Percentiles rank a stretch among this genome's conserved stretches.
Evolutionary conservation across 2,113 vertebrate species (phyloP).

Genomic region (Forbesichthys agassizii): DNA sequence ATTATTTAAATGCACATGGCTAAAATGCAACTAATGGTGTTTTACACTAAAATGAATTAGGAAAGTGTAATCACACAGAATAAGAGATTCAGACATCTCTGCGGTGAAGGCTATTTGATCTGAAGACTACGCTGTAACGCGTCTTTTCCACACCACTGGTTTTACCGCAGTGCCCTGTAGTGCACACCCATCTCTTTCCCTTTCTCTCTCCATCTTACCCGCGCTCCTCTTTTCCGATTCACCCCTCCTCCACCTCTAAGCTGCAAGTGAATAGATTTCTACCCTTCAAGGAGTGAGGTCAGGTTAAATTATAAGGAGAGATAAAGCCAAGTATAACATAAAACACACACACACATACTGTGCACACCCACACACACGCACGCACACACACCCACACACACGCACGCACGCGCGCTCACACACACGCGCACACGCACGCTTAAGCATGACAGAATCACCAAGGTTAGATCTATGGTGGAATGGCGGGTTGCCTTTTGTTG

Average conservation of each 20-base stretch:
- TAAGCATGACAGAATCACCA: background rate
- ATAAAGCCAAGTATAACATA: conserved; percentile 25
- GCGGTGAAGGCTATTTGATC: conserved; percentile 55
- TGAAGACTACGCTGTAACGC: conserved; percentile 54
- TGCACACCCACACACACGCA: too few species aligned
- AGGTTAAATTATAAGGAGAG: conserved; percentile 33
- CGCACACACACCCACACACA: conserved; percentile 19
- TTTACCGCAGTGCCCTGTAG: conserved; percentile 65
- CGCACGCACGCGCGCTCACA: background rate
- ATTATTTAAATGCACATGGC: too few species aligned
- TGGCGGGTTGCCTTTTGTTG: conserved; percentile 11
- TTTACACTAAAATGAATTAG: background rate
- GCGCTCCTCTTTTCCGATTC: too few species aligned
- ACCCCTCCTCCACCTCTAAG: conserved; percentile 30
- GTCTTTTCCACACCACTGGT: conserved; percentile 65
- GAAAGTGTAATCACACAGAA: background rate
- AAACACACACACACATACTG: background rate
- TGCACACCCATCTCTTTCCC: conserved; percentile 39
- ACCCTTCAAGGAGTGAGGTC: conserved; percentile 38
- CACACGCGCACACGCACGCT: background rate
- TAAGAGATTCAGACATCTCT: conserved; percentile 22
- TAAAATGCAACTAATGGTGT: background rate
- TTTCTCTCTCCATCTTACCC: conserved; percentile 37
- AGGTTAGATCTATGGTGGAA: background rate
- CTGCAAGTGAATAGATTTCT: conserved; percentile 62